A percentile compares a stretch with the other conserved stretches of the same genome.
Conservation (phyloP, 1,140 invertebrate species). For the Cephus cinctus region DNA sequence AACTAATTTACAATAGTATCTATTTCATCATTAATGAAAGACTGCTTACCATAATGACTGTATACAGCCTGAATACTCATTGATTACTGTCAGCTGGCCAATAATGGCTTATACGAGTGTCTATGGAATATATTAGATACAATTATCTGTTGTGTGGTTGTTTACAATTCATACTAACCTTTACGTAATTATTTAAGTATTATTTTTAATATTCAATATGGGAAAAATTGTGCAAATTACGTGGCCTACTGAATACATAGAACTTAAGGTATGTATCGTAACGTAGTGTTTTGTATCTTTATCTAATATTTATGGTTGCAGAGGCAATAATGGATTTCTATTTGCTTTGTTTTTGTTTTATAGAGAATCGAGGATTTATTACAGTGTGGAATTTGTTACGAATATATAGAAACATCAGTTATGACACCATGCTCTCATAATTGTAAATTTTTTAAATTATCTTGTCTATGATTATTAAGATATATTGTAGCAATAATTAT, state of each 20-base stretch:
- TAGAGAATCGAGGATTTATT: conserved; percentile 49
- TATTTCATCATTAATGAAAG: too few relatives aligned
- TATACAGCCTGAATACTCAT: too few relatives aligned
- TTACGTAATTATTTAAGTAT: too few relatives aligned
- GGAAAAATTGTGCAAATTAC: conserved; percentile 17
- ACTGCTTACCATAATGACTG: too few relatives aligned
- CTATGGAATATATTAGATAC: too few relatives aligned
- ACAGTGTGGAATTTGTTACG: conserved; percentile 54
- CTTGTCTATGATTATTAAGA: conserved; percentile 7
- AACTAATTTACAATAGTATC: too few relatives aligned
- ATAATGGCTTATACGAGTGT: too few relatives aligned
- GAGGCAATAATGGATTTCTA: background rate
- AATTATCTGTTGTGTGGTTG: too few relatives aligned
- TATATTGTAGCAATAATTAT: background rate
- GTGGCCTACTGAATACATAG: conserved; percentile 28
- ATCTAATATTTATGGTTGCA: background rate
- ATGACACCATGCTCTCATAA: conserved; percentile 54
- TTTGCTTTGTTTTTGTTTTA: conserved; percentile 21
- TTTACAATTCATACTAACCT: too few relatives aligned
- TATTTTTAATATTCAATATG: conserved; percentile 12
- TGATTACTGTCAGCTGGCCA: too few relatives aligned
- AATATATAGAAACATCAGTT: conserved; percentile 51
- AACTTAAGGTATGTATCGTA: conserved; percentile 25
- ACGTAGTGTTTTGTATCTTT: background rate
- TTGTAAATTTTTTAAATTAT: conserved; percentile 41